Evolutionary conservation across 2,797 vertebrate genomes (phyloP), one percentile per base, ranked within the genome.

Genomic region (Sebastes iracundus): DNA sequence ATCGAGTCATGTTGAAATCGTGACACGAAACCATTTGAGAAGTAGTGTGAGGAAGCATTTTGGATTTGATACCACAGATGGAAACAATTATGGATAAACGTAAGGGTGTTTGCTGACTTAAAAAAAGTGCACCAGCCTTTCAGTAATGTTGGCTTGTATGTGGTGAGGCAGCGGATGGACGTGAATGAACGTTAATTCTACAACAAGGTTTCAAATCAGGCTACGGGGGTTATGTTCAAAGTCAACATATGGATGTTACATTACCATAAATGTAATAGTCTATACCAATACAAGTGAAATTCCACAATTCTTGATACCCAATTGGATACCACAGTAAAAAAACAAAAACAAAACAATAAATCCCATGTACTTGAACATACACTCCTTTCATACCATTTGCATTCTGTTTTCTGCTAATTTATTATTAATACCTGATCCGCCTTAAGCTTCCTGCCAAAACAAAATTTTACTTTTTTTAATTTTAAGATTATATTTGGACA

Each of bases 241-340:
- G n/a, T 52, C 33, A 33, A 60, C 42, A 7, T 42, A 16, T 42
- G 38, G 38, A 42, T 46, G 42, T 18, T 1, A 7, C 42, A 18
- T 18, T 46, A 46, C 3, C 16, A 46, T 18, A 46, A 18, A 46
- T 46, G 0, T 18, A 46, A 18, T 18, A 18, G 16, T 46, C 6
- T 1, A 49, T 20, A 49, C 46, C 3, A 49, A 49, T 49, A 20
- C 0, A 0, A 18, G 46, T 0, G 0, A 49, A 49, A 49, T 49
- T 20, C 16, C 16, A 49, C 18, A 0, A 49, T 49, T 7, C 18
- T 18, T 1, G 46, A 49, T 49, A 49, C 0, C 18, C 46, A 20
- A 49, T 49, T 49, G 46, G 18, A 49, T 49, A 49, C 46, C 46
- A 49, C 46, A 4, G 46, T 49, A 49, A 20, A 49, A 49, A 18